phyloP scores from a whole-genome alignment of 2,888 invertebrate species.

The Agrypnus murinus region DNA sequence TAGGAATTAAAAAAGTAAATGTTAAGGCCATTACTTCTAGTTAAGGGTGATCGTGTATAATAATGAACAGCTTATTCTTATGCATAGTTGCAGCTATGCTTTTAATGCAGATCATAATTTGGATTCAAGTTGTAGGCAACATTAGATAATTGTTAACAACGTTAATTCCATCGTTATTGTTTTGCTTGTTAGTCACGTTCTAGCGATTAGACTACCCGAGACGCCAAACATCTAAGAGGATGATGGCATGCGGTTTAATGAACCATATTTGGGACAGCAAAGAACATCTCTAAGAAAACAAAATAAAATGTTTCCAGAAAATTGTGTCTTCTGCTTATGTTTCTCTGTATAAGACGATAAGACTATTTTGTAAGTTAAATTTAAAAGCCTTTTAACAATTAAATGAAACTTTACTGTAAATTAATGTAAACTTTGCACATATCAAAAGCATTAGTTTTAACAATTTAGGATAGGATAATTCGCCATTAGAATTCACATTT shows the following conservation, averaged over 20 bases:
- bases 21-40: no score
- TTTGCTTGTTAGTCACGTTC: slow-evolving; percentile 47
- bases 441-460: background rate
- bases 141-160: slow-evolving; percentile 40
- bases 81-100: slow-evolving; percentile 5
- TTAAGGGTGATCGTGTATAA: no score
- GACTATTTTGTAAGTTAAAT: background rate
- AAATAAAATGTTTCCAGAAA: background rate
- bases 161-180: slow-evolving; percentile 45
- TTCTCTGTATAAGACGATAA: slow-evolving; percentile 7
- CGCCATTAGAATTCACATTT: slow-evolving; percentile 2
- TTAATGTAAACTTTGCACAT: background rate
- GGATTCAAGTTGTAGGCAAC: slow-evolving; percentile 24
- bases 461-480: background rate
- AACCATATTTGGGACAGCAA: slow-evolving; percentile 45
- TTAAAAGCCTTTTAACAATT: background rate
- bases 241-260: slow-evolving; percentile 43
- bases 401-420: background rate
- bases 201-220: slow-evolving; percentile 44
- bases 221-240: slow-evolving; percentile 48
- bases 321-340: background rate
- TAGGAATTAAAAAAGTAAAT: no score
- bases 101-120: slow-evolving; percentile 10
- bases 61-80: no score
- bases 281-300: background rate